Percentiles rank a stretch among this genome's conserved stretches.
Conservation (phyloP, 2,113 vertebrate species). For the Tachycineta bicolor region DNA sequence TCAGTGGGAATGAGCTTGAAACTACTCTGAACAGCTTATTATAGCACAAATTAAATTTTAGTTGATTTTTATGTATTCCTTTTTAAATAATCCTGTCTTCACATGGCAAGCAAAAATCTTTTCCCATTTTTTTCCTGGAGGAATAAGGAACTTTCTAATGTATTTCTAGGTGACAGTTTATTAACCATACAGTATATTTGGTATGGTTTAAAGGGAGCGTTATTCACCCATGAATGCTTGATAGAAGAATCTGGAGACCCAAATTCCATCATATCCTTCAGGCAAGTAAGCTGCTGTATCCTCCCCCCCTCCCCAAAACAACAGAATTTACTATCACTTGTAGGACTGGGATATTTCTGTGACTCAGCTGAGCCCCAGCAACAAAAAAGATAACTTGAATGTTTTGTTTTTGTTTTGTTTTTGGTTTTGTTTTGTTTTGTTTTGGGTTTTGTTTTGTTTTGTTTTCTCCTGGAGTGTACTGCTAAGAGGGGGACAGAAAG, state of each 20-base stretch:
- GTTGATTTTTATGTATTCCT: background rate
- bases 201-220: background rate
- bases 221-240: rapidly evolving
- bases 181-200: background rate
- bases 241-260: background rate
- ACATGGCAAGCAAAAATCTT: background rate
- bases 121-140: background rate
- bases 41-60: background rate
- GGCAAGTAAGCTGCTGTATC: background rate
- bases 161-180: background rate
- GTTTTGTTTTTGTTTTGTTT: background rate
- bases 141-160: background rate
- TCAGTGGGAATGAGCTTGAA: background rate
- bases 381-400: background rate
- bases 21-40: background rate
- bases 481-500: background rate
- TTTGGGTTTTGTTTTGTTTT: background rate
- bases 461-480: background rate
- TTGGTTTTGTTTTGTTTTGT: background rate
- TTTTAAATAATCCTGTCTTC: background rate
- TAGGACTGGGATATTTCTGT: background rate
- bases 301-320: background rate
- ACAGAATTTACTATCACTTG: background rate
- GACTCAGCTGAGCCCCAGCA: background rate
- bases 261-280: background rate